Conservation (phyloP, 2,888 invertebrate genomes). For the Asteroscopus sphinx region DNA sequence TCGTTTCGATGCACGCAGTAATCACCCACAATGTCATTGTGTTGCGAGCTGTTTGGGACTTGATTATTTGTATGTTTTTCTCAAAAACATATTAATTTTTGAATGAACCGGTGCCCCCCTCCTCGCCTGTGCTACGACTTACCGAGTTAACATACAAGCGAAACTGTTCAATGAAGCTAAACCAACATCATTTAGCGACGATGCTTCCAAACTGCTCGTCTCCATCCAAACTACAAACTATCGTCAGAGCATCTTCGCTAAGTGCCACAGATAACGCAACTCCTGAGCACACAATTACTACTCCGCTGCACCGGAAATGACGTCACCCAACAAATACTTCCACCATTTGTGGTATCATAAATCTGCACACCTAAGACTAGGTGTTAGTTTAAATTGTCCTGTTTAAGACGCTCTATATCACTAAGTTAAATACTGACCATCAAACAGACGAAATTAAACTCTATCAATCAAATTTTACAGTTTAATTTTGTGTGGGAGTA, state of each 20-base stretch:
- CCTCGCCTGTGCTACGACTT: no score
- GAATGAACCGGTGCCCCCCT: no score
- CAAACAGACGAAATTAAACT: constrained; percentile 35
- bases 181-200: constrained; percentile 39
- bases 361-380: constrained; percentile 68
- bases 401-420: constrained; percentile 59
- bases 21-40: no score
- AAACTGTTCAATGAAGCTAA: constrained; percentile 35
- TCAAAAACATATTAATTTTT: no score
- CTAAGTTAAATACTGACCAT: constrained; percentile 55
- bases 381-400: constrained; percentile 70
- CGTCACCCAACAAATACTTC: constrained; percentile 53
- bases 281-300: constrained; percentile 39
- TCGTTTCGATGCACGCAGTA: no score
- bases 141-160: constrained; percentile 25
- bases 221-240: constrained; percentile 25
- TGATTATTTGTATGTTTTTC: no score
- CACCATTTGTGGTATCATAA: constrained; percentile 57
- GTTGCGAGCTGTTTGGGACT: no score
- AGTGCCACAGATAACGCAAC: constrained; percentile 44
- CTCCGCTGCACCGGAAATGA: constrained; percentile 45
- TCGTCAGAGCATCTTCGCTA: constrained; percentile 31
- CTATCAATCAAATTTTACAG: constrained; percentile 24
- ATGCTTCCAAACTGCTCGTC: constrained; percentile 29
- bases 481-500: constrained; percentile 21